Evolutionary conservation across 1,140 invertebrate species (phyloP).

Genomic region (Papilio xuthus): DNA sequence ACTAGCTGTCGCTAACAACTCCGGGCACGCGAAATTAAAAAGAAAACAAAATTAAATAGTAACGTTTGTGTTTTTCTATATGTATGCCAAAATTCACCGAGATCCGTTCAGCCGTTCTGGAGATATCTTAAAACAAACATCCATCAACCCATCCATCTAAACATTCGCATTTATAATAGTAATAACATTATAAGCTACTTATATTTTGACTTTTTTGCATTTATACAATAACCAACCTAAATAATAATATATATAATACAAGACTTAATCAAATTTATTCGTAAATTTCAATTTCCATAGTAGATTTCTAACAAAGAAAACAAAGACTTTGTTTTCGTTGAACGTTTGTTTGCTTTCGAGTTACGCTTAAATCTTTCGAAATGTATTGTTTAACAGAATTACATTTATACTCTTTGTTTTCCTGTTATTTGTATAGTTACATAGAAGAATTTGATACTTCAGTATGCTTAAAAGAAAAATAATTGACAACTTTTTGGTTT

Average conservation of each 20-base stretch:
- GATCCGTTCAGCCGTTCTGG: too few relatives aligned
- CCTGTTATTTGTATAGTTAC: neutral
- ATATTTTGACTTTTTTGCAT: too few relatives aligned
- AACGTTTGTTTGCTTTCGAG: constrained; percentile 1
- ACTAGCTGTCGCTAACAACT: too few relatives aligned
- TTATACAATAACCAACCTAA: neutral
- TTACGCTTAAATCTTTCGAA: constrained; percentile 1
- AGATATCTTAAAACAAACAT: too few relatives aligned
- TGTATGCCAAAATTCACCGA: too few relatives aligned
- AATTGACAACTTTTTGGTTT: too few relatives aligned
- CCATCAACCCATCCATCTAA: too few relatives aligned
- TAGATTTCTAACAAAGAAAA: neutral
- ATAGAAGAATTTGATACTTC: neutral
- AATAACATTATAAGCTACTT: too few relatives aligned
- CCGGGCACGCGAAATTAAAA: too few relatives aligned
- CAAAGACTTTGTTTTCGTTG: constrained; percentile 19
- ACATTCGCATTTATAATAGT: too few relatives aligned
- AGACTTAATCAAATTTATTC: neutral
- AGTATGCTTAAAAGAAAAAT: neutral
- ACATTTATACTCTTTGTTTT: neutral
- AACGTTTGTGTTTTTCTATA: too few relatives aligned
- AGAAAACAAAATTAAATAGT: too few relatives aligned
- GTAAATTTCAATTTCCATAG: constrained; percentile 1
- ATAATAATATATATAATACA: neutral
- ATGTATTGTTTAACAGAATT: neutral